Evolutionary conservation across 2,888 invertebrate species (phyloP).

Genomic region (Odontomyia ornata): DNA sequence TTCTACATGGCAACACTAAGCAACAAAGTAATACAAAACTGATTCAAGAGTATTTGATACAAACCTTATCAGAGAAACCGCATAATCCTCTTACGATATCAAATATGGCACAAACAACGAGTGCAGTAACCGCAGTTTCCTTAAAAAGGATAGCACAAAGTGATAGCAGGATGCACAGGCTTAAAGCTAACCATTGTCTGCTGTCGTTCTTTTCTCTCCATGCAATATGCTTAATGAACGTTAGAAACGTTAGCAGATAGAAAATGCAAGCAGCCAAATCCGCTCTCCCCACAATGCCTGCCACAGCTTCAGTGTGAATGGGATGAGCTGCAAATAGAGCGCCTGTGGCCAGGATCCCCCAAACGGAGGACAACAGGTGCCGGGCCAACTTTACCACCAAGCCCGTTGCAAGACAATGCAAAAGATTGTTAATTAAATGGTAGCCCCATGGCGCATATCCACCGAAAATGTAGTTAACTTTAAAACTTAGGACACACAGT

Average conservation of each 20-base stretch:
- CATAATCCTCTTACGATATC: slow-evolving; percentile 74
- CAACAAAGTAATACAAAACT: background rate
- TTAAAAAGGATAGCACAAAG: slow-evolving; percentile 90
- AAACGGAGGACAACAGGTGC: slow-evolving; percentile 72
- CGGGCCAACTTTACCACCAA: slow-evolving; percentile 82
- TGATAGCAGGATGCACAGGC: slow-evolving; percentile 72
- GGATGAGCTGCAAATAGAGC: slow-evolving; percentile 94
- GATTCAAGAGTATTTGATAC: slow-evolving; percentile 28
- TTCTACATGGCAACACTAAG: background rate
- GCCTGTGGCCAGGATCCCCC: slow-evolving; percentile 80
- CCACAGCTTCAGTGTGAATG: slow-evolving; percentile 96
- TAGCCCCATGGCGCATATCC: slow-evolving; percentile 84
- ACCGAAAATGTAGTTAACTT: slow-evolving; percentile 81
- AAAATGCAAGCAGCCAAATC: slow-evolving; percentile 92
- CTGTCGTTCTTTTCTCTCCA: slow-evolving; percentile 67
- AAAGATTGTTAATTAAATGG: slow-evolving; percentile 84
- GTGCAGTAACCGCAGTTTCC: slow-evolving; percentile 93
- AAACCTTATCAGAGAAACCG: slow-evolving; percentile 67
- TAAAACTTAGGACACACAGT: slow-evolving; percentile 87
- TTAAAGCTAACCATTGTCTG: slow-evolving; percentile 70
- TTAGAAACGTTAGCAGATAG: slow-evolving; percentile 86
- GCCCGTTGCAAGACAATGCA: slow-evolving; percentile 86
- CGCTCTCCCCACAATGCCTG: slow-evolving; percentile 94
- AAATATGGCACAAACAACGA: slow-evolving; percentile 89
- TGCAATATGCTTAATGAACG: slow-evolving; percentile 82